These are phyloP conservation scores for Sitta europaea DNA, from an alignment of 2,113 vertebrate genomes.

Conservation along the genomic window DNA sequence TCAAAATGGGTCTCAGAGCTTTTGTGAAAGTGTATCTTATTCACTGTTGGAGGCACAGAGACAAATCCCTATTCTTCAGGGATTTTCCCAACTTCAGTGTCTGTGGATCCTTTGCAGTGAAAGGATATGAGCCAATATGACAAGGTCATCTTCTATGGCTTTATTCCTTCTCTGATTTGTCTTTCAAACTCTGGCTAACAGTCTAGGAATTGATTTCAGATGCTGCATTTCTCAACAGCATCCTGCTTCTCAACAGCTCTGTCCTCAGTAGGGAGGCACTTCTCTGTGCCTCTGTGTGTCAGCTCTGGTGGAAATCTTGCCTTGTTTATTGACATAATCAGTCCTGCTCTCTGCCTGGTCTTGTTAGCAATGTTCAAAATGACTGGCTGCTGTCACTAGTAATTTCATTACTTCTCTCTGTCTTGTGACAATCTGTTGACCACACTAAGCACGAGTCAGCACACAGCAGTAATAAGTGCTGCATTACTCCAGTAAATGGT, in stretches of 20 bases:
- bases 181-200: not conserved
- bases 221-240: not conserved
- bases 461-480: not conserved
- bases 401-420: not conserved
- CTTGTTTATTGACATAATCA: not conserved
- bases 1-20: not conserved
- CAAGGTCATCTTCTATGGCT: not conserved
- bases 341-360: not conserved
- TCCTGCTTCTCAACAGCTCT: not conserved
- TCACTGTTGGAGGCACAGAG: not conserved
- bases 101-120: not conserved
- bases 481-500: not conserved
- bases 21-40: not conserved
- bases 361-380: not conserved
- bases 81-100: not conserved
- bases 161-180: not conserved
- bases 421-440: not conserved
- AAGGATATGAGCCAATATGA: not conserved
- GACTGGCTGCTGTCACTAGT: not conserved
- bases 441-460: not conserved
- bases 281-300: not conserved
- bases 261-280: not conserved
- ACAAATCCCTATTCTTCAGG: not conserved
- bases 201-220: not conserved
- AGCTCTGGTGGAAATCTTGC: not conserved